phyloP scores from a whole-genome alignment of 2,797 vertebrate genomes.

The Gymnoscopelus braueri region DNA sequence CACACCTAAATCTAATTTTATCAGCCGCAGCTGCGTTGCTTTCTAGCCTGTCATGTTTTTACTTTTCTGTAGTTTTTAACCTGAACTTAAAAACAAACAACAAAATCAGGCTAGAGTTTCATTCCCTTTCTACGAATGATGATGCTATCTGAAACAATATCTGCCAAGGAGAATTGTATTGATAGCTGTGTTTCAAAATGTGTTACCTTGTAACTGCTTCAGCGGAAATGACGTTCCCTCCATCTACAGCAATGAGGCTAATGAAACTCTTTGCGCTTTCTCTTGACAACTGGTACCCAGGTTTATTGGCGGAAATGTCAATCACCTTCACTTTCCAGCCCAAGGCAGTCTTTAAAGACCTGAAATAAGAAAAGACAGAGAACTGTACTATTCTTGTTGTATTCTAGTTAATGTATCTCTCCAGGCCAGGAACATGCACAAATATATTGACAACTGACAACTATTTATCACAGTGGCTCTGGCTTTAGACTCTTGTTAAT shows the following conservation, averaged over 20 bases:
- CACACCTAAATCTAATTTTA: no score
- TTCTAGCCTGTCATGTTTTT: no score
- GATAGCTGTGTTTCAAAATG: neutral
- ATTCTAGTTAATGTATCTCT: neutral
- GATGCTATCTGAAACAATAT: no score
- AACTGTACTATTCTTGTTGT: neutral
- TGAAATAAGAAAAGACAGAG: slow-evolving; percentile 31
- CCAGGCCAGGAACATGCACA: no score
- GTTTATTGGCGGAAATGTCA: slow-evolving; percentile 42
- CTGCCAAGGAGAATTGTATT: neutral
- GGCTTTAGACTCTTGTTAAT: no score
- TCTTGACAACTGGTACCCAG: slow-evolving; percentile 27
- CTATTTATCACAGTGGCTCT: no score
- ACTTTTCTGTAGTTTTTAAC: no score
- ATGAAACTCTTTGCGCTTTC: slow-evolving; percentile 51
- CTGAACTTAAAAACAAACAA: no score
- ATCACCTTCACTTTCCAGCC: slow-evolving; percentile 68
- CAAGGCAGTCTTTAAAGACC: slow-evolving; percentile 71
- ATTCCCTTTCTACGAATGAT: no score
- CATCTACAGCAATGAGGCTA: slow-evolving; percentile 58
- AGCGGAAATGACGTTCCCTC: slow-evolving; percentile 37
- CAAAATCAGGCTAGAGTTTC: no score
- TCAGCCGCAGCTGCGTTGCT: no score
- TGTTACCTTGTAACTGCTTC: slow-evolving; percentile 70
- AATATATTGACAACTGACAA: no score